A percentile compares a stretch with the other conserved stretches of the same genome.
Conservation (phyloP, 2,113 vertebrate species). For the Dasypus novemcinctus region DNA sequence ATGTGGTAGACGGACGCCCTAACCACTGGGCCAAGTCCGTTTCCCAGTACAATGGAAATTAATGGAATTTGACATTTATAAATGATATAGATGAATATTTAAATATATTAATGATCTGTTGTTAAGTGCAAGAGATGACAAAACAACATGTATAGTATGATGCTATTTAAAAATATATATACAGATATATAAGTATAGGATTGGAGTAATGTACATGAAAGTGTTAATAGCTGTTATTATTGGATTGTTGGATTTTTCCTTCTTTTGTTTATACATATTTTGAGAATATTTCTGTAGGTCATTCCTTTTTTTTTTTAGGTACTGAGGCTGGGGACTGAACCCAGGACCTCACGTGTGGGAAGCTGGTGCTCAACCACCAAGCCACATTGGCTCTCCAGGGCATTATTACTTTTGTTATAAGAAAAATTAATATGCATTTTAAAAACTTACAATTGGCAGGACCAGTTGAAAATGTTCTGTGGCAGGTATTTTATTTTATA, state of each 20-base stretch:
- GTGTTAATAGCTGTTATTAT: neutral
- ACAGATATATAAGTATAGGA: neutral
- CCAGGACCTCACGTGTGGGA: no score
- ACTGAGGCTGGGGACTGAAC: no score
- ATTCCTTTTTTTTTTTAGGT: no score
- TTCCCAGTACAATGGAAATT: neutral
- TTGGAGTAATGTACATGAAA: neutral
- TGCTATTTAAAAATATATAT: neutral
- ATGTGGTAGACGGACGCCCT: no score
- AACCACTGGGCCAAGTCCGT: no score
- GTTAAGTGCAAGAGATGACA: neutral
- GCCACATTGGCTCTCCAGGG: no score
- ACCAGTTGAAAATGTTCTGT: neutral
- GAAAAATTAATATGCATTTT: neutral
- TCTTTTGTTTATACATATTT: neutral
- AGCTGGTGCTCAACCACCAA: no score
- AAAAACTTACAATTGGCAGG: neutral
- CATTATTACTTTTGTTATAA: neutral
- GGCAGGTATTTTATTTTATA: constrained; percentile 11
- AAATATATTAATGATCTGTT: neutral
- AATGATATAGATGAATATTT: neutral
- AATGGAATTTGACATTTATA: neutral
- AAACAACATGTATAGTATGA: neutral
- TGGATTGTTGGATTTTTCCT: neutral
- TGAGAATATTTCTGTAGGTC: neutral